These are phyloP conservation scores for Harlomillsia oculata DNA, from an alignment of 1,140 invertebrate genomes.

Conservation along the genomic window DNA sequence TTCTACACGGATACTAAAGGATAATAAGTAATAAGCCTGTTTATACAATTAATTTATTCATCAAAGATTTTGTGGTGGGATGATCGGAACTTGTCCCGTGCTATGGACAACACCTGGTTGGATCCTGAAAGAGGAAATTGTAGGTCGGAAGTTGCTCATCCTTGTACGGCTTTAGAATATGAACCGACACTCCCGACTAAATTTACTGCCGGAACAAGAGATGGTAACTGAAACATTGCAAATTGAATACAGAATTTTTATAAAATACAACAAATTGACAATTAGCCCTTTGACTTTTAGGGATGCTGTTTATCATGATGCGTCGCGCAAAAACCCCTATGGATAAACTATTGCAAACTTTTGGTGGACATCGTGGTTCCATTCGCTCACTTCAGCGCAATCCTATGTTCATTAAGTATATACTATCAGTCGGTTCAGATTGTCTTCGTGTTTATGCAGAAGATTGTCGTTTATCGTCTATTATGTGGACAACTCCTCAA, in stretches of 20 bases:
- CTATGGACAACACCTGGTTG: conserved; percentile 68
- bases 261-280: neutral
- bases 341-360: conserved; percentile 44
- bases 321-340: conserved; percentile 30
- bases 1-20: neutral
- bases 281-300: conserved; percentile 1
- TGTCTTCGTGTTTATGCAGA: conserved; percentile 85
- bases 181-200: conserved; percentile 83
- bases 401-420: conserved; percentile 81
- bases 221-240: conserved; percentile 41
- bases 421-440: conserved; percentile 85
- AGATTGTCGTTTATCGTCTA: conserved; percentile 79
- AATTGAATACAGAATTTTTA: neutral
- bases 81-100: conserved; percentile 67
- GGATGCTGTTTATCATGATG: conserved; percentile 32
- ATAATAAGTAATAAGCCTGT: neutral
- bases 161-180: conserved; percentile 75
- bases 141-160: conserved; percentile 51
- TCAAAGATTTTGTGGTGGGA: conserved; percentile 65
- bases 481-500: conserved; percentile 63
- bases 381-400: conserved; percentile 76
- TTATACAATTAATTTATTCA: conserved; percentile 3
- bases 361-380: conserved; percentile 73
- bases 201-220: conserved; percentile 66
- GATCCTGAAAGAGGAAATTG: conserved; percentile 57